A percentile compares a stretch with the other conserved stretches of the same genome.
phyloP scores from a whole-genome alignment of 2,113 vertebrate genomes.

The Cavia porcellus region DNA sequence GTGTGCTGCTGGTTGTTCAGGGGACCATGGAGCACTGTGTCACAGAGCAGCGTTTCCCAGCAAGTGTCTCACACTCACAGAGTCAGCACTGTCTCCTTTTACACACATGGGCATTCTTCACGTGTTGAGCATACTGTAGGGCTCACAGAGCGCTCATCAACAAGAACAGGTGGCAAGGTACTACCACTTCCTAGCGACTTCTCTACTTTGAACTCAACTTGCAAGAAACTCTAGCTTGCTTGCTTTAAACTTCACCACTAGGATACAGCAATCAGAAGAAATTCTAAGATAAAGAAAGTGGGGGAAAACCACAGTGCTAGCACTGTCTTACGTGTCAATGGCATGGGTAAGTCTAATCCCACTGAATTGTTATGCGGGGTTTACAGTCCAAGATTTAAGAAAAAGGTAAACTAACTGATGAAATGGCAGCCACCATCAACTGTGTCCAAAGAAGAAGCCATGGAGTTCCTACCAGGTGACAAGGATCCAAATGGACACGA shows the following conservation, averaged over 20 bases:
- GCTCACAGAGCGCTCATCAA: neutral
- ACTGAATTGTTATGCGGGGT: constrained; percentile 55
- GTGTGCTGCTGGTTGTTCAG: neutral
- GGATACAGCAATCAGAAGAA: constrained; percentile 73
- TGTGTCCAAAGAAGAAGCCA: constrained; percentile 39
- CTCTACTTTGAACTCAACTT: constrained; percentile 38
- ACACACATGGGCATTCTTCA: fast-evolving
- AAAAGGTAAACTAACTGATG: constrained; percentile 35
- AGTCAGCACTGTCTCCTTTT: neutral
- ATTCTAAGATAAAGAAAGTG: neutral
- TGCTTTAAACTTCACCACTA: constrained; percentile 61
- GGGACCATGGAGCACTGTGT: neutral
- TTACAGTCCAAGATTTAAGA: constrained; percentile 66
- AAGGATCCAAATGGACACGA: constrained; percentile 37
- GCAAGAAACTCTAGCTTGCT: constrained; percentile 54
- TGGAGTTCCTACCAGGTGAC: constrained; percentile 44
- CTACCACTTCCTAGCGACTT: neutral
- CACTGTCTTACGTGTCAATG: neutral
- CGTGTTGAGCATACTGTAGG: neutral
- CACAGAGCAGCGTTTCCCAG: neutral
- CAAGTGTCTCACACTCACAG: neutral
- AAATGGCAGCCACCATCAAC: constrained; percentile 73
- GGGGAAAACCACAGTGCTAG: constrained; percentile 65
- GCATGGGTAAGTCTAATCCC: constrained; percentile 41
- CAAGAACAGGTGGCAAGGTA: neutral